Base-by-base conservation (phyloP, 2,888 invertebrate genomes). In the Adineta ricciae region DNA sequence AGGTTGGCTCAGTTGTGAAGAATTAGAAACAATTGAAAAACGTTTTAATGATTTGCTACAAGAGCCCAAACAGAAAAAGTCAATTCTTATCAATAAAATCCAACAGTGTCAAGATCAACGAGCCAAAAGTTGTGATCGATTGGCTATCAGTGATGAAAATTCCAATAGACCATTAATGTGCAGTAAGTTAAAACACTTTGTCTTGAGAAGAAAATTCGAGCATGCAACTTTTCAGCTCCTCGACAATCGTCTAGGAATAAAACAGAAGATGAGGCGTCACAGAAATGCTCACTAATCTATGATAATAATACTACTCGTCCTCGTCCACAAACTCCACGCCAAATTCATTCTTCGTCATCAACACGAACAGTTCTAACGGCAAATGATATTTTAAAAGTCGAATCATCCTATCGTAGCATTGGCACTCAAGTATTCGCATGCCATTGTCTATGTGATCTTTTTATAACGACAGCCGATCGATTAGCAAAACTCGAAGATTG, bases 401-500 rank as follows among this genome's bases (percentile, higher is more conserved):
- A 85, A 82, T 73, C 72, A 78, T 85, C 64, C 32, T 85, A 85
- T 50, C 72, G 83, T 36, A 83, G 83, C 46, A 85, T 85, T 52
- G 85, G 85, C 36, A 83, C 85, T 21, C 32, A 56, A 46, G 84
- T 85, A 32, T 82, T 32, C 32, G 54, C 85, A 5, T 85, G 78
- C 8, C 83, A 36, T 64, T 85, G 84, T 84, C n/a, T 50, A 54
- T 83, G 73, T 32, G 85, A 82, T 24, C 27, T 85, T 9, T 85
- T 49, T 38, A 83, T 49, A 54, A 84, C 85, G 32, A 84, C 83
- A 73, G 41, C 83, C 24, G 78, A 85, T 36, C 83, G 84, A n/a
- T 78, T 85, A 49, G 56, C 83, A 27, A 85, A 84, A n/a, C 49
- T 85, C n/a, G 27, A 52, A 24, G 85, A 85, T 56, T 85, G 85